Evolutionary conservation across 23 tunicate species (phyloP).

Genomic region (Ciona savignyi): DNA sequence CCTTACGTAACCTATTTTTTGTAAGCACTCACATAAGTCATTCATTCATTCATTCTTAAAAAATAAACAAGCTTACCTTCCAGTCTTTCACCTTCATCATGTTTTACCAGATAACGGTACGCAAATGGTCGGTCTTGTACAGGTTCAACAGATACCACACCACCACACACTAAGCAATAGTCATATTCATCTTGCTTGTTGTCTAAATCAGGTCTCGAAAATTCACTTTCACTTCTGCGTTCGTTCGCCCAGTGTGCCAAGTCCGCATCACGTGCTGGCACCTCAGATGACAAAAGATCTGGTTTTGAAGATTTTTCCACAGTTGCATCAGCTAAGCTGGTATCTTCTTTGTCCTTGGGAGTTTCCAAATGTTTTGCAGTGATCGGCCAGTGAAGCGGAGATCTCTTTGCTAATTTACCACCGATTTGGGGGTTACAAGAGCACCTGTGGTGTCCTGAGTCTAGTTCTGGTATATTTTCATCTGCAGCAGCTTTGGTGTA

Average conservation of each 20-base stretch:
- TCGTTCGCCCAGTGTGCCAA: constrained; percentile 25
- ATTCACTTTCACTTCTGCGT: constrained; percentile 18
- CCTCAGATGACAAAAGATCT: neutral
- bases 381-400: constrained; percentile 3
- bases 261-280: constrained; percentile 11
- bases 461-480: neutral
- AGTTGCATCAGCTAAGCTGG: neutral
- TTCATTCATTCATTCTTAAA: too few relatives aligned
- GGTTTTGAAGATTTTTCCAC: neutral
- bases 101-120: constrained; percentile 19
- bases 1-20: too few relatives aligned
- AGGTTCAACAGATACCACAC: constrained; percentile 1
- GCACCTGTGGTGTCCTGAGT: neutral
- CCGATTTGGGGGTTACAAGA: neutral
- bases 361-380: constrained; percentile 6
- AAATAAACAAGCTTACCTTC: constrained; percentile 23
- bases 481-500: constrained; percentile 4
- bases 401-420: neutral
- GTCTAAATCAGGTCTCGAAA: constrained; percentile 31
- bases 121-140: neutral
- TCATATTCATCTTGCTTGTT: constrained; percentile 2
- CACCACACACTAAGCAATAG: constrained; percentile 23
- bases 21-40: too few relatives aligned
- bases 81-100: constrained; percentile 6
- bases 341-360: neutral